Evolutionary conservation across 2,888 invertebrate species (phyloP), one percentile per base, ranked within the genome.

Genomic region (Polia nebulosa): DNA sequence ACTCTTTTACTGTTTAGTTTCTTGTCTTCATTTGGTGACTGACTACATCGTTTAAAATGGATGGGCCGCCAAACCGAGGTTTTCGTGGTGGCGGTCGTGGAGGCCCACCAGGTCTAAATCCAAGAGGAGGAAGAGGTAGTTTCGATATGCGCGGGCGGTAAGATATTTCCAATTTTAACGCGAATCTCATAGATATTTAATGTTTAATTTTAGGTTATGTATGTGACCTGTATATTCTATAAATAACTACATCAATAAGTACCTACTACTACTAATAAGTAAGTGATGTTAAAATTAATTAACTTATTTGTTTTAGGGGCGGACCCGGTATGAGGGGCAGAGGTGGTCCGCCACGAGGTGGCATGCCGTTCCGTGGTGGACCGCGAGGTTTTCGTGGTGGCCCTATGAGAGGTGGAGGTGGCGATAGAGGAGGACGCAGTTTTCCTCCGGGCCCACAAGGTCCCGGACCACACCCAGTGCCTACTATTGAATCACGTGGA

Each of bases 61-160:
- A 92, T 36, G 93, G 92, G 9, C 93, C 91, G 47, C 91, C 92
- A 58, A 87, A 82, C 77, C 90, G 94, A 52, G 95, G 95, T 45
- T 95, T 94, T 80, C 93, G 94, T 51, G 93, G 94, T 49, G 93
- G 93, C 58, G 94, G 94, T 73, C 94, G 95, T 75, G 95, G 95
- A 63, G 94, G 94, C 2, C 95, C 94, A 39, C 92, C 90, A 44
- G 94, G 95, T 4, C 84, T 63, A n/a, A 72, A 80, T 61, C 60
- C 84, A 67, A 88, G 95, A 87, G 95, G 94, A 85, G 95, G 95
- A 52, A 88, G 95, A 78, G 94, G 95, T 53, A 94, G 94, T 45
- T 95, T 93, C 74, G 95, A 95, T 45, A 95, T 95, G 95, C 90
- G 95, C 62, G 95, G 95, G 82, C 91, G 95, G 95, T 95, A 88